Evolutionary conservation across 2,888 invertebrate genomes (phyloP), one percentile per base, ranked within the genome.

Genomic region (Conomelus anceps): DNA sequence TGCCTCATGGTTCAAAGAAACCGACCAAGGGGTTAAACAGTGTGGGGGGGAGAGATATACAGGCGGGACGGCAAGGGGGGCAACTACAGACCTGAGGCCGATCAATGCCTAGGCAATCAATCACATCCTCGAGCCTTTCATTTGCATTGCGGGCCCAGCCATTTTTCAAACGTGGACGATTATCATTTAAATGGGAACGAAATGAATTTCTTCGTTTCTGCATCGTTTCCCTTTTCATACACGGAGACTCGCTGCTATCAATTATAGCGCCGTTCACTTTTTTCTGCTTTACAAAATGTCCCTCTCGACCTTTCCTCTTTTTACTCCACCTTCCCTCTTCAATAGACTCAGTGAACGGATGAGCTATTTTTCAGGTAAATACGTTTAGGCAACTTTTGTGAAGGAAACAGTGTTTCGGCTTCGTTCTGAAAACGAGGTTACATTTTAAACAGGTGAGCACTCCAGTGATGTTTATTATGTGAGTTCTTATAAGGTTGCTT

Each of bases 201-300:
- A 86, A 86, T 86, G 86, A 86, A 86, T 86, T 86, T 86, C 24
- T 24, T 86, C 86, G 24, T 86, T 86, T 86, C 86, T 29, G 29
- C 24, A 29, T 86, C 86, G 29, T 86, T 86, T 86, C 22, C 24
- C 86, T 24, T 23, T 86, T 86, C 29, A 63, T 63, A 63, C 63
- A 63, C 24, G 29, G 29, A 86, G 26, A 86, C 26, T 86, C 23
- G 24, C 24, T 86, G 24, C 24, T 24, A 86, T 86, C 86, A 24
- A 24, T 86, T 86, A 24, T 86, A 86, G 22, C 22, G 29, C 86
- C 22, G 63, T 63, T 63, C 63, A 63, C 63, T 63, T 63, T 63
- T 63, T 63, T 63, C 63, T 63, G 63, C 63, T 63, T 63, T 63
- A 63, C 63, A 63, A 63, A 63, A 63, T 63, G 63, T 63, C n/a